phyloP scores from a whole-genome alignment of 1,140 invertebrate species.

The Rhyzopertha dominica region DNA sequence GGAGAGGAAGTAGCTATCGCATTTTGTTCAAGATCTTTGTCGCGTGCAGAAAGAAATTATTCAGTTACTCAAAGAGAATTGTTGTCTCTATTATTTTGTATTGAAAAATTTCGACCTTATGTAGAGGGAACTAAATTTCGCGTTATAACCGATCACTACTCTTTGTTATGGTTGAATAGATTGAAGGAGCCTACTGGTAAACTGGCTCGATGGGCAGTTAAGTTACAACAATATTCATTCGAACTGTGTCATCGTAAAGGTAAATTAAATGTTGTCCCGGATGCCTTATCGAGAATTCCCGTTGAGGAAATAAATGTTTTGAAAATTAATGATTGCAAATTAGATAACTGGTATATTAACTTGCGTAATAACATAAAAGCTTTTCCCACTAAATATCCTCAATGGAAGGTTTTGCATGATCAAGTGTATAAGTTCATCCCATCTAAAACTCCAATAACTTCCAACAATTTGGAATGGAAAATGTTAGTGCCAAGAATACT shows the following conservation, averaged over 20 bases:
- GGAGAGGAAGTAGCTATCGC: slow-evolving; percentile 23
- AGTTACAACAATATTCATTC: slow-evolving; percentile 40
- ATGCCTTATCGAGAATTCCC: slow-evolving; percentile 37
- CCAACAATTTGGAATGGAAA: not conserved
- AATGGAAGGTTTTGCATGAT: too few relatives aligned
- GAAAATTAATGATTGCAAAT: too few relatives aligned
- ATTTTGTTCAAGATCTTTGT: slow-evolving; percentile 25
- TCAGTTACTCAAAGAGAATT: slow-evolving; percentile 47
- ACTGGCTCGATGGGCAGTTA: slow-evolving; percentile 46
- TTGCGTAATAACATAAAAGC: too few relatives aligned
- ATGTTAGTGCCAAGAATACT: not conserved
- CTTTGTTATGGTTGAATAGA: slow-evolving; percentile 45
- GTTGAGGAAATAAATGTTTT: too few relatives aligned
- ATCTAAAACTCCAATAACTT: not conserved
- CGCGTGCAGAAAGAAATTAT: slow-evolving; percentile 41
- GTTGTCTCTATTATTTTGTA: slow-evolving; percentile 44
- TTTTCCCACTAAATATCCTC: too few relatives aligned
- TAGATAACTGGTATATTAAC: too few relatives aligned
- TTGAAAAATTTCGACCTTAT: slow-evolving; percentile 46
- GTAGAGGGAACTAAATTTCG: slow-evolving; percentile 46
- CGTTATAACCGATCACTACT: slow-evolving; percentile 48
- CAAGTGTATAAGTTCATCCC: too few relatives aligned
- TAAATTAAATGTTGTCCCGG: slow-evolving; percentile 35
- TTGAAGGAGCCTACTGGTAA: slow-evolving; percentile 47
- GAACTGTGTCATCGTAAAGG: slow-evolving; percentile 41